These are phyloP conservation scores for Basileuterus tristriatus DNA, from an alignment of 2,797 vertebrate species.

Conservation along the genomic window DNA sequence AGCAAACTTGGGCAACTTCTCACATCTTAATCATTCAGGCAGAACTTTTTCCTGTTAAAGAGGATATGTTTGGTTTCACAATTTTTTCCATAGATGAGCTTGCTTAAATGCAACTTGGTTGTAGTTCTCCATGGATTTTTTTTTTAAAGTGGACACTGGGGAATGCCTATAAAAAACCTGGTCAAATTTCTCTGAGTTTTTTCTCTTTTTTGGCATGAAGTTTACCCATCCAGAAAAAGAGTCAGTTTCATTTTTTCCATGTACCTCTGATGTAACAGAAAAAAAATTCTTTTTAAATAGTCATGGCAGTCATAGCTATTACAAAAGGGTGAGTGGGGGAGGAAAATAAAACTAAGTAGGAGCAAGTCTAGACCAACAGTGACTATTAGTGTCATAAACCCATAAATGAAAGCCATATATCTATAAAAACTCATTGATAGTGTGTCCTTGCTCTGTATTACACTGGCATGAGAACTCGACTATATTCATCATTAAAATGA, in stretches of 20 bases:
- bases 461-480: not conserved
- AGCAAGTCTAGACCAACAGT: not conserved
- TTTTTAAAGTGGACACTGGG: not conserved
- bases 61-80: not conserved
- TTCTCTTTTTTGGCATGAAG: conserved; percentile 2
- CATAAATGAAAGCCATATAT: not conserved
- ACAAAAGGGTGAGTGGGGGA: not conserved
- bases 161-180: conserved; percentile 9
- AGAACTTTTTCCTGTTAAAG: not conserved
- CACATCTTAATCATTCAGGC: not conserved
- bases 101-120: not conserved
- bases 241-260: not conserved
- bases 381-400: not conserved
- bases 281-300: not conserved
- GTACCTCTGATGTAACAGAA: not conserved
- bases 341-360: not conserved
- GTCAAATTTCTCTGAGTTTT: not conserved
- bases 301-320: not conserved
- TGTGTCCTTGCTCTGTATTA: not conserved
- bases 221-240: not conserved
- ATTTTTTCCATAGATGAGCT: not conserved
- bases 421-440: not conserved
- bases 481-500: not conserved
- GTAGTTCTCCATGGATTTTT: not conserved
- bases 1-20: not conserved